Percentiles rank a stretch among this genome's conserved stretches.
Evolutionary conservation across 2,113 vertebrate species (phyloP).

Genomic region (Hypanus sabinus): DNA sequence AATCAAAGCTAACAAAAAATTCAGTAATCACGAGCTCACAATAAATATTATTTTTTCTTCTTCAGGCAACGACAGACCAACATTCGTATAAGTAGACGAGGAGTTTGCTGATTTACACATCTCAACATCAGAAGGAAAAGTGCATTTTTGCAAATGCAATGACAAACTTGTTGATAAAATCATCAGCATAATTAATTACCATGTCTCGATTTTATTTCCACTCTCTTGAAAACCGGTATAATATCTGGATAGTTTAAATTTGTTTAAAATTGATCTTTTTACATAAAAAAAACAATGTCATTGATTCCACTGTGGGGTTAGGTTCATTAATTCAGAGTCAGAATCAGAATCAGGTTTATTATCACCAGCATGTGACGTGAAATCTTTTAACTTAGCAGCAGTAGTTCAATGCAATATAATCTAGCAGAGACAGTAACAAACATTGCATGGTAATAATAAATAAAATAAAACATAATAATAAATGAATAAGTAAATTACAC

Average conservation of each 20-base stretch:
- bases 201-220: background rate
- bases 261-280: background rate
- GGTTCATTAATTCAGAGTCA: background rate
- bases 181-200: background rate
- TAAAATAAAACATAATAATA: no score
- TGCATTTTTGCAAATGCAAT: background rate
- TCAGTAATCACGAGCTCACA: background rate
- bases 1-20: no score
- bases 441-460: no score
- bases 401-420: no score
- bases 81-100: background rate
- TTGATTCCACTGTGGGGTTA: background rate
- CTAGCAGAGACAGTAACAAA: no score
- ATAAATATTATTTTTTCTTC: background rate
- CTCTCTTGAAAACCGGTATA: background rate
- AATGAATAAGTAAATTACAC: no score
- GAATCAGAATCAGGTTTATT: no score
- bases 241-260: background rate
- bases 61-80: slow-evolving; percentile 3
- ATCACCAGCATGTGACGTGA: no score
- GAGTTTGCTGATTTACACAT: background rate
- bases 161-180: background rate
- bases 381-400: no score
- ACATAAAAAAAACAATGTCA: background rate
- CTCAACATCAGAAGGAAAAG: background rate